phyloP scores from a whole-genome alignment of 2,888 invertebrate species.

The Polydrusus cervinus region DNA sequence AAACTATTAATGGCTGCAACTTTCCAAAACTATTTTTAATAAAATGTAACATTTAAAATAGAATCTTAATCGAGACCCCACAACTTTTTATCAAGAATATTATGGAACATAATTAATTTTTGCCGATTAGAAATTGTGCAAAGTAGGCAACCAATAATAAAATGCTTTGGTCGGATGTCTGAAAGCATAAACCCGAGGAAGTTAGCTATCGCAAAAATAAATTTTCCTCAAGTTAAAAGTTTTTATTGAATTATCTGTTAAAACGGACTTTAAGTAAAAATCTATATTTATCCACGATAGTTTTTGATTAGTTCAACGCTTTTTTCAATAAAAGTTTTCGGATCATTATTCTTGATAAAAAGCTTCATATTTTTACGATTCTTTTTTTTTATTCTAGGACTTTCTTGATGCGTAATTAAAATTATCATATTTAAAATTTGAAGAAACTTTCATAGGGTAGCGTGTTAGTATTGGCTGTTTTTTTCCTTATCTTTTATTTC shows the following conservation, averaged over 20 bases:
- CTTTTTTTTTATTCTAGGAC: no score
- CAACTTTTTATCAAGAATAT: no score
- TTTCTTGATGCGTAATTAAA: no score
- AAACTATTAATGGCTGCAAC: no score
- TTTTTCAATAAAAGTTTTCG: conserved; percentile 29
- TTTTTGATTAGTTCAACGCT: conserved; percentile 36
- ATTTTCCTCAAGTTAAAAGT: conserved; percentile 43
- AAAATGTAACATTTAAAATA: no score
- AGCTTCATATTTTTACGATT: background rate
- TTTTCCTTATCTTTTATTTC: no score
- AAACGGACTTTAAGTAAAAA: conserved; percentile 41
- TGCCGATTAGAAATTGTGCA: conserved; percentile 28
- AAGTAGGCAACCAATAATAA: conserved; percentile 28
- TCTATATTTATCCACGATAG: conserved; percentile 39
- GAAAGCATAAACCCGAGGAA: conserved; percentile 8
- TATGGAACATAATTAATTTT: conserved; percentile 34
- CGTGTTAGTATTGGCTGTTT: no score
- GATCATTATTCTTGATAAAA: background rate
- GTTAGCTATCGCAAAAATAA: conserved; percentile 23
- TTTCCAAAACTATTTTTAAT: no score
- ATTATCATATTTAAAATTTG: no score
- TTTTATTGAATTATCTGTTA: conserved; percentile 44
- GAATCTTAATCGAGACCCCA: no score
- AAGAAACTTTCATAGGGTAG: no score
- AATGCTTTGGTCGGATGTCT: conserved; percentile 11